These are phyloP conservation scores for Cerceris ruficornis DNA, from an alignment of 2,888 invertebrate species.

Conservation along the genomic window DNA sequence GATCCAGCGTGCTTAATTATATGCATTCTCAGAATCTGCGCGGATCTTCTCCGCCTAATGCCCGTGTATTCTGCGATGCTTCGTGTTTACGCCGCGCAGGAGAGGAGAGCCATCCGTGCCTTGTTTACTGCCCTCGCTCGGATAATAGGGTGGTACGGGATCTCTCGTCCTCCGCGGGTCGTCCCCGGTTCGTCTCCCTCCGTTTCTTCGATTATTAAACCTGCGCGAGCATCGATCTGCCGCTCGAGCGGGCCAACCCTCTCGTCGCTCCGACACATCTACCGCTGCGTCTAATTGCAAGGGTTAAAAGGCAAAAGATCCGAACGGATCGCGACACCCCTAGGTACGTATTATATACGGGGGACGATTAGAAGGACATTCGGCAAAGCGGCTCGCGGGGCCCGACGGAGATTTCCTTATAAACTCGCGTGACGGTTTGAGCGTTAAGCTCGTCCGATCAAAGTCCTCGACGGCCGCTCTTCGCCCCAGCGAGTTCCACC, in stretches of 20 bases:
- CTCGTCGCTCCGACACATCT: not conserved
- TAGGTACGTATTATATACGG: too few relatives aligned
- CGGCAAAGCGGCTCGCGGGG: too few relatives aligned
- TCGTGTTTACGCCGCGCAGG: slow-evolving; percentile 64
- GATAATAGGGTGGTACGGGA: slow-evolving; percentile 62
- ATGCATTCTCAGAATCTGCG: slow-evolving; percentile 77
- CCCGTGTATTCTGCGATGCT: slow-evolving; percentile 68
- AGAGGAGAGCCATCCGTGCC: slow-evolving; percentile 51
- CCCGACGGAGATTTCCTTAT: too few relatives aligned
- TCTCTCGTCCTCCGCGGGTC: slow-evolving; percentile 10
- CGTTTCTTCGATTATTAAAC: slow-evolving; percentile 14
- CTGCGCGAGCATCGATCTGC: slow-evolving; percentile 31
- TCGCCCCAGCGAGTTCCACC: not conserved
- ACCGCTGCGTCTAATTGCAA: not conserved
- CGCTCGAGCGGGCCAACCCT: not conserved
- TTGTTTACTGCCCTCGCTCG: slow-evolving; percentile 68
- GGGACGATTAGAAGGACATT: too few relatives aligned
- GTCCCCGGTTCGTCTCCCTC: not conserved
- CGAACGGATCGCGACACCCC: too few relatives aligned
- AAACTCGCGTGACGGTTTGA: too few relatives aligned
- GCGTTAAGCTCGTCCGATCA: too few relatives aligned
- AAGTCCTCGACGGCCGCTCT: too few relatives aligned
- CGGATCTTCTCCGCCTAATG: slow-evolving; percentile 71
- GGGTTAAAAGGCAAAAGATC: too few relatives aligned
- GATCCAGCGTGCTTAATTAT: slow-evolving; percentile 74